Conservation (phyloP, 2,797 vertebrate species). For the Schizopygopsis malacanthus region DNA sequence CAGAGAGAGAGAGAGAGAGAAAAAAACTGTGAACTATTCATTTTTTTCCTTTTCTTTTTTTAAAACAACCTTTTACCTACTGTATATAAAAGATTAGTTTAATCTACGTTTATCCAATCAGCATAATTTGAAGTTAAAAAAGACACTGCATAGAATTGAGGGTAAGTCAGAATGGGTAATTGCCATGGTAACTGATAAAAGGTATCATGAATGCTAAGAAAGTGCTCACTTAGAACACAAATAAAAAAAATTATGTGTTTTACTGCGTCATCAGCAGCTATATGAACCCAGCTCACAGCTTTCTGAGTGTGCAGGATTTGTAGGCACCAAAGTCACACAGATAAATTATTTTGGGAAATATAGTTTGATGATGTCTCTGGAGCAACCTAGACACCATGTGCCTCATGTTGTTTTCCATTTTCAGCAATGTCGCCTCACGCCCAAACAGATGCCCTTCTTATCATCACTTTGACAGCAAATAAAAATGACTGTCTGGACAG, state of each 20-base stretch:
- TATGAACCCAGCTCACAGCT: background rate
- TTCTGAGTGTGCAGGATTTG: conserved; percentile 24
- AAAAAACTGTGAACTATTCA: background rate
- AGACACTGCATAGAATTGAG: background rate
- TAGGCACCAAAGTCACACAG: background rate
- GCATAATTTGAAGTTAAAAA: background rate
- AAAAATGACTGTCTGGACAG: background rate
- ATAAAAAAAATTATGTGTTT: background rate
- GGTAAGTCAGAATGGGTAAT: background rate
- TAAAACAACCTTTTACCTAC: background rate
- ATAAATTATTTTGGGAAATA: conserved; percentile 29
- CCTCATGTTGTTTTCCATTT: conserved; percentile 3
- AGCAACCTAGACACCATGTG: background rate
- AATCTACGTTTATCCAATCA: background rate
- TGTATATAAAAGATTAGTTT: background rate
- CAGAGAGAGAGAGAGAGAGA: background rate
- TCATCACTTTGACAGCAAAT: conserved; percentile 14
- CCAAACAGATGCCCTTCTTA: conserved; percentile 16
- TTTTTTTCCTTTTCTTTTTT: background rate
- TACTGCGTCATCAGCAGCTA: conserved; percentile 5
- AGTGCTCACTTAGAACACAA: background rate
- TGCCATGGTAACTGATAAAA: background rate
- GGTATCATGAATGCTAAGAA: background rate
- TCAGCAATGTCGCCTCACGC: background rate
- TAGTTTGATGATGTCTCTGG: background rate